phyloP scores from a whole-genome alignment of 2,888 invertebrate genomes.

The Hybos culiciformis region DNA sequence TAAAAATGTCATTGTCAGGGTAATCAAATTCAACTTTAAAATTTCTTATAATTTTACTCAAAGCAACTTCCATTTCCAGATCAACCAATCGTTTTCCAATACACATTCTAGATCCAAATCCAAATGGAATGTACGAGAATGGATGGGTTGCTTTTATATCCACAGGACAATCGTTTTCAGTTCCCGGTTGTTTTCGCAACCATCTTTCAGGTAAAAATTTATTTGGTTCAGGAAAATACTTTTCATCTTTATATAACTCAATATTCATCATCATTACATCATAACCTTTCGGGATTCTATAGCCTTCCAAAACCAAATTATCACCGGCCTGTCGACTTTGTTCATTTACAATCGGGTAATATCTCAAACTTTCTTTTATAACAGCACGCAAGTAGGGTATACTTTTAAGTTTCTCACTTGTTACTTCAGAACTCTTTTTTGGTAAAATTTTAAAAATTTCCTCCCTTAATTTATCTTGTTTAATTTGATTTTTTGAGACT shows the following conservation, averaged over 20 bases:
- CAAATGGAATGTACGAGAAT: constrained; percentile 16
- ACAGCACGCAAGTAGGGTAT: constrained; percentile 50
- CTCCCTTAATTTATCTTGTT: constrained; percentile 47
- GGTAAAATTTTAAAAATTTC: constrained; percentile 40
- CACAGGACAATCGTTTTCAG: constrained; percentile 11
- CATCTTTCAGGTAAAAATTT: constrained; percentile 62
- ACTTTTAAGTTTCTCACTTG: constrained; percentile 31
- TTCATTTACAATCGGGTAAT: constrained; percentile 43
- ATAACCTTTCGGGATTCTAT: constrained; percentile 45
- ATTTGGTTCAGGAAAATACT: constrained; percentile 45
- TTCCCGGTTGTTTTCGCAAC: constrained; percentile 32
- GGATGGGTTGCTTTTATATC: constrained; percentile 13
- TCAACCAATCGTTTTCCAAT: constrained; percentile 54
- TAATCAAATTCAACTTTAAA: constrained; percentile 23
- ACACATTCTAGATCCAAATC: constrained; percentile 37
- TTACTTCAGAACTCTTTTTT: constrained; percentile 27
- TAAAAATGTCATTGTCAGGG: constrained; percentile 16
- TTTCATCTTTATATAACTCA: constrained; percentile 44
- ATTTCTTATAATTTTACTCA: constrained; percentile 27
- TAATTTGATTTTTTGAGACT: constrained; percentile 45
- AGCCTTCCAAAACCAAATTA: constrained; percentile 45
- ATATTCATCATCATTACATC: constrained; percentile 59
- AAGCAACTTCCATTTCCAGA: constrained; percentile 44
- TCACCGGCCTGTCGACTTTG: constrained; percentile 40
- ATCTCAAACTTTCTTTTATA: constrained; percentile 51